Base-by-base conservation (phyloP, 2,888 invertebrate species). In the Thereva nobilitata region DNA sequence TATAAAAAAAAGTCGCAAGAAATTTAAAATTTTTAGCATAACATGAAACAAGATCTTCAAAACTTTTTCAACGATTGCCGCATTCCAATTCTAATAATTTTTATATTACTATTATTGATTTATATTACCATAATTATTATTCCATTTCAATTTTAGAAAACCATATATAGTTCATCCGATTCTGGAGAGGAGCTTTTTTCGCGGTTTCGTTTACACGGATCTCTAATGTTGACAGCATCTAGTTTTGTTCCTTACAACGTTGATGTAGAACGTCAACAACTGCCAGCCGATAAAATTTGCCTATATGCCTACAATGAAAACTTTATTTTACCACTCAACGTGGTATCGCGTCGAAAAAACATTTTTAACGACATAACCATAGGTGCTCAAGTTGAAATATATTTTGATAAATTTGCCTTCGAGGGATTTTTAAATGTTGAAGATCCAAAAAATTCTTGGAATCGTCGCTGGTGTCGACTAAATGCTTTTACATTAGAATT, bases 381-480 rank as follows among this genome's bases (percentile, higher is more conserved):
- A 3, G 44, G 50, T 35, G 56, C 56, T 10, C 12, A 50, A 9
- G 23, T 50, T 64, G 45, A 57, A 10, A n/a, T 44, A 10, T 10
- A 40, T 7, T 12, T 50, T 6, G 41, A 50, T 6, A 61, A 50
- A 10, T 40, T 50, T 12, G 50, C 49, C 0, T 71, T 80, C 49
- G 73, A 77, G 2, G 86, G 86, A 1, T 86, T 85, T 72, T 72
- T 86, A 2, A 84, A 83, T 50, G 77, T 85, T 9, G 83, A 84
- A 9, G 79, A 80, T 57, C 76, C 80, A 12, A 71, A 72, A n/a
- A 78, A 77, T 4, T 74, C 75, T 64, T 86, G 86, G 86, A 85
- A 85, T 73, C 79, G 83, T 0, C 78, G 83, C 63, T 86, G 85
- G 85, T 85, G 85, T 72, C 79, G 79, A 4, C 74, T 86, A 5